Base-by-base conservation (phyloP, 2,797 vertebrate genomes). In the Hozukius guyotensis region DNA sequence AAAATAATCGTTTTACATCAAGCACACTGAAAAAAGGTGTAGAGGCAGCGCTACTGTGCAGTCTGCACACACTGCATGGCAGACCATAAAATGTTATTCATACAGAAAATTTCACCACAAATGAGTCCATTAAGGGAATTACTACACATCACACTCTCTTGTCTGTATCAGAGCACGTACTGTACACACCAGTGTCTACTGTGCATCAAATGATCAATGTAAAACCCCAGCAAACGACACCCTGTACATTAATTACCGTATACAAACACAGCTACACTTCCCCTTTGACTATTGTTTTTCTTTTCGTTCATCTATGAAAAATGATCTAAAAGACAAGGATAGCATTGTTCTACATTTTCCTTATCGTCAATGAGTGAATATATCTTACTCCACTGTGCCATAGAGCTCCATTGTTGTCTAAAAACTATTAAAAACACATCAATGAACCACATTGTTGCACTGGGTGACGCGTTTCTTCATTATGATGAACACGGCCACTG, bases 371-470 rank as follows among this genome's bases (percentile, higher is more conserved):
- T 18, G 22, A 32, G n/a, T 16, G n/a, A 34, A 34, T 34, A 53
- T 24, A 36, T 61, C 10, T 52, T 42, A 46, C 25, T 71, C 24
- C 25, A 34, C 56, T n/a, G 8, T 29, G 22, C 36, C 24, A 75
- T 18, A 72, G 32, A 22, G 63, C 16, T 38, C 36, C 49, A 78
- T 25, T 78, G 49, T 68, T 70, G 31, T 64, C 46, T 55, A 62
- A 64, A 74, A 38, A 42, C 38, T 42, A 16, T 42, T 42, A 42
- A 42, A 42, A 42, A 42, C 38, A 42, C 16, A 77, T 72, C 27
- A 82, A 36, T 49, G 75, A 57, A 22, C 3, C 27, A 22, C 63
- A 77, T 20, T 77, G 75, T 76, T 77, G 25, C 1, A 42, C 63
- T 36, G 49, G 7, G 22, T 63, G 75, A 73, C 75, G 68, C 32